Conservation (phyloP, 2,113 vertebrate genomes). For the Trematocara marginatum region DNA sequence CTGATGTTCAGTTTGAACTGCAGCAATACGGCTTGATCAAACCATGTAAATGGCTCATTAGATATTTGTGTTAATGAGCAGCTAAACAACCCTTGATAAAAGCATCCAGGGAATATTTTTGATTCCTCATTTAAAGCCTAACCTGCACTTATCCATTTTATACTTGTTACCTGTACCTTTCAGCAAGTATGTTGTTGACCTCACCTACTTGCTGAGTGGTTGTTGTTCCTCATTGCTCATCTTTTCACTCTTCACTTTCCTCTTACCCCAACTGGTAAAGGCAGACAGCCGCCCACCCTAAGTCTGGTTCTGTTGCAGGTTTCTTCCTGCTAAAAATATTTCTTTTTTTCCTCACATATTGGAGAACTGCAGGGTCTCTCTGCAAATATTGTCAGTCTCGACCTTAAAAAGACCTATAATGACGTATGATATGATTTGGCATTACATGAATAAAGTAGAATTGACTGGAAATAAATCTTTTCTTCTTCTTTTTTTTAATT, state of each 20-base stretch:
- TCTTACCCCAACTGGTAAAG: neutral
- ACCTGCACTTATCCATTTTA: neutral
- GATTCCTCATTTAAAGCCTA: neutral
- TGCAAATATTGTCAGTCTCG: neutral
- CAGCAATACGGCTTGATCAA: neutral
- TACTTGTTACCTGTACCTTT: neutral
- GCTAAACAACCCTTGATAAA: neutral
- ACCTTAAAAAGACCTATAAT: neutral
- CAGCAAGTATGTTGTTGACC: neutral
- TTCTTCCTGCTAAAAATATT: neutral
- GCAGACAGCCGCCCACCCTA: neutral
- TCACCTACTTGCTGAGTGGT: neutral
- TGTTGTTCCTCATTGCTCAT: neutral
- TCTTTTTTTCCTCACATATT: neutral
- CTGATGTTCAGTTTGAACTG: neutral
- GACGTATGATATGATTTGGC: neutral
- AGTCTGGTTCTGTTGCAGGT: neutral
- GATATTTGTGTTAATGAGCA: neutral
- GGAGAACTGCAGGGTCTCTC: neutral
- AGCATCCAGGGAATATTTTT: neutral
- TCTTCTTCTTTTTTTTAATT: neutral
- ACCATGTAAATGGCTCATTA: neutral
- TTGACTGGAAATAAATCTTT: neutral
- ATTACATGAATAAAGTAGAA: neutral
- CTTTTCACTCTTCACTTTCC: neutral